Evolutionary conservation across 2,888 invertebrate genomes (phyloP).

Genomic region (Chesias legatella): DNA sequence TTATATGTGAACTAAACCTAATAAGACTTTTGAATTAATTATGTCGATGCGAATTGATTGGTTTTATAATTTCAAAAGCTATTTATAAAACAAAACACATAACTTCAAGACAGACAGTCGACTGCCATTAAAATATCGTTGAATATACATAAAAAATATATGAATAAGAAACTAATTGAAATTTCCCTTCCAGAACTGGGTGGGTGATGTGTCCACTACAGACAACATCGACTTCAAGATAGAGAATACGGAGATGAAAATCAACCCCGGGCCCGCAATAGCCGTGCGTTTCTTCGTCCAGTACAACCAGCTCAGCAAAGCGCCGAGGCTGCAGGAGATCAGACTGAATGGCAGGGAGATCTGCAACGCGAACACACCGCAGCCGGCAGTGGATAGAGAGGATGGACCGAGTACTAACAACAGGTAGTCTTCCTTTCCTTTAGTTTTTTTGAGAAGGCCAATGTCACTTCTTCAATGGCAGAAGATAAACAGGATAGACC

Average conservation of each 20-base stretch:
- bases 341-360: constrained; percentile 80
- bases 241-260: constrained; percentile 77
- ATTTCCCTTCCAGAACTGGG: constrained; percentile 72
- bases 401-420: constrained; percentile 15
- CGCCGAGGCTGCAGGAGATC: constrained; percentile 74
- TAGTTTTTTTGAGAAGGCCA: too few relatives aligned
- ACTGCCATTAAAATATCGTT: too few relatives aligned
- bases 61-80: too few relatives aligned
- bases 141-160: neutral
- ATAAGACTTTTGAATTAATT: too few relatives aligned
- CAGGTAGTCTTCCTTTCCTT: neutral
- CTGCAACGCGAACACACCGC: constrained; percentile 69
- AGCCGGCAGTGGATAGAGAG: constrained; percentile 43
- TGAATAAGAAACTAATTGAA: neutral
- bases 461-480: too few relatives aligned
- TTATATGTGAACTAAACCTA: too few relatives aligned
- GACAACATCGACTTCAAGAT: constrained; percentile 82
- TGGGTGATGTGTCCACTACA: constrained; percentile 79
- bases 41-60: too few relatives aligned
- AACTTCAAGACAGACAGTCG: too few relatives aligned
- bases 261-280: constrained; percentile 78
- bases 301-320: constrained; percentile 68
- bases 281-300: constrained; percentile 82
- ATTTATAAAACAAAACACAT: too few relatives aligned
- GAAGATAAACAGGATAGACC: too few relatives aligned